These are phyloP conservation scores for Chelonus formosanus DNA, from an alignment of 2,888 invertebrate species.

Conservation along the genomic window DNA sequence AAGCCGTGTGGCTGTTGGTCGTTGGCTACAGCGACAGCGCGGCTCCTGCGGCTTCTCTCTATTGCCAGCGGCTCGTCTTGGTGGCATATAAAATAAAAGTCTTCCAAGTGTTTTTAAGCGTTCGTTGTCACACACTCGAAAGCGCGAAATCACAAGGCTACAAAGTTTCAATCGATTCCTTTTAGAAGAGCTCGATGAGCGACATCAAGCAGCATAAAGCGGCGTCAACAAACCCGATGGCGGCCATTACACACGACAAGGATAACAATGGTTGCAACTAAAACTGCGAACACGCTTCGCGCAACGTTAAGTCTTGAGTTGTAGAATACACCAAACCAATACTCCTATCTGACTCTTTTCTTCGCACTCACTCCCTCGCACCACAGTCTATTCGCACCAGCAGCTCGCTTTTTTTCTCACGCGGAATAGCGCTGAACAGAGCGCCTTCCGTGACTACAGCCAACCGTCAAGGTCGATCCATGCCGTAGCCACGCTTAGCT, in stretches of 20 bases:
- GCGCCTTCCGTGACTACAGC: slow-evolving; percentile 42
- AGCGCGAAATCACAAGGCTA: slow-evolving; percentile 12
- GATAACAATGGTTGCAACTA: slow-evolving; percentile 59
- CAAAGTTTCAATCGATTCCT: slow-evolving; percentile 18
- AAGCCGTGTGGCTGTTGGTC: slow-evolving; percentile 34
- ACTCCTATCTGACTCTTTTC: slow-evolving; percentile 36
- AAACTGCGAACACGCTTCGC: slow-evolving; percentile 46
- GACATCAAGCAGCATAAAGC: slow-evolving; percentile 43
- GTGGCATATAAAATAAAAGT: slow-evolving; percentile 38
- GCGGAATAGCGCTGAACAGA: slow-evolving; percentile 28
- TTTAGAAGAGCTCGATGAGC: slow-evolving; percentile 43
- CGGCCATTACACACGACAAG: slow-evolving; percentile 61
- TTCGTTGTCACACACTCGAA: slow-evolving; percentile 8
- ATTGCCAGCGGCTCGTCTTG: slow-evolving; percentile 37
- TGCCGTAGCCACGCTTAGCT: slow-evolving; percentile 4
- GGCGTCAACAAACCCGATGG: slow-evolving; percentile 58
- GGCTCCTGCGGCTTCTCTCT: slow-evolving; percentile 24
- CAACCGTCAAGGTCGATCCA: slow-evolving; percentile 43
- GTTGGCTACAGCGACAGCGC: neutral
- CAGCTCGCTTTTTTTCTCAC: slow-evolving; percentile 25
- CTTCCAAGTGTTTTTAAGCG: neutral
- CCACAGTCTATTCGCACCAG: slow-evolving; percentile 27
- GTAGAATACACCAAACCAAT: slow-evolving; percentile 24
- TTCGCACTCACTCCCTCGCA: slow-evolving; percentile 41
- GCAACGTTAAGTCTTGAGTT: slow-evolving; percentile 38